Conservation (phyloP, 2,113 vertebrate species). For the Cebus imitator region DNA sequence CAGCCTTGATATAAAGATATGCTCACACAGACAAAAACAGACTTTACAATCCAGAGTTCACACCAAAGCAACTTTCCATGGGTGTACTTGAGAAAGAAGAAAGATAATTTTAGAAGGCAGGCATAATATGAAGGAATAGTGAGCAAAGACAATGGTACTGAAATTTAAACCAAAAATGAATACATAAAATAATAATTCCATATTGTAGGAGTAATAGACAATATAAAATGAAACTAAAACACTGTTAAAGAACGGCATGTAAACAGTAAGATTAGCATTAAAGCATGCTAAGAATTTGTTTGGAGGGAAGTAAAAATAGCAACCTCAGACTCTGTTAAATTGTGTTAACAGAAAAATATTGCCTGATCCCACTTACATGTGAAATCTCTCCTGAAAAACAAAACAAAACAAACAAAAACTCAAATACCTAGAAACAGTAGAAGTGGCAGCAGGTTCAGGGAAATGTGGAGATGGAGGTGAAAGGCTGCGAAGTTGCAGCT, state of each 20-base stretch:
- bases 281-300: not conserved
- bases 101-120: not conserved
- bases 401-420: not conserved
- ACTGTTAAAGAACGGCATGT: not conserved
- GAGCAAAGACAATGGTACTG: not conserved
- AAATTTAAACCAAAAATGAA: not conserved
- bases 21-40: not conserved
- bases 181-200: not conserved
- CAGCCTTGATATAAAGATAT: not conserved
- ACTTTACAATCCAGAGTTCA: not conserved
- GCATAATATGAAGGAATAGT: not conserved
- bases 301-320: not conserved
- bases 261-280: not conserved
- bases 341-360: not conserved
- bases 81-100: not conserved
- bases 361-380: not conserved
- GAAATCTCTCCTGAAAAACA: not conserved
- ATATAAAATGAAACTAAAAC: not conserved
- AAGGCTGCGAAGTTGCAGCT: not conserved
- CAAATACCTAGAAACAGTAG: not conserved
- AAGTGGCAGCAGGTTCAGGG: not conserved
- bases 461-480: not conserved
- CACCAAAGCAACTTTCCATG: not conserved
- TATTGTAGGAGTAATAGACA: not conserved
- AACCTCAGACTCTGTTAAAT: not conserved